Percentiles rank a stretch among this genome's conserved stretches.
Evolutionary conservation across 1,140 invertebrate species (phyloP).

Genomic region (Odontomachus brunneus): DNA sequence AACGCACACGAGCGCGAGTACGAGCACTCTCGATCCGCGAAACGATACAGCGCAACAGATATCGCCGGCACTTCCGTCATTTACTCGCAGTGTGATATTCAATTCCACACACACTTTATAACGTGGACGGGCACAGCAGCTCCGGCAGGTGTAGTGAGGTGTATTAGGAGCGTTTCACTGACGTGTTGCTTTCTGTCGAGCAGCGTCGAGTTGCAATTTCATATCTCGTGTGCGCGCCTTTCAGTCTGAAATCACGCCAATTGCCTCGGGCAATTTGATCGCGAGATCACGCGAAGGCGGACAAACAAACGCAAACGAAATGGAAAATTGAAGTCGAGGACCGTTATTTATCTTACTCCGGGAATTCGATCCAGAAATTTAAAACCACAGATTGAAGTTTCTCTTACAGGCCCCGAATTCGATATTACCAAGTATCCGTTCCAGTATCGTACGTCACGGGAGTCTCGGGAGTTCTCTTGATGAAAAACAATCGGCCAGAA

Average conservation of each 20-base stretch:
- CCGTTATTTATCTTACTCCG: no score
- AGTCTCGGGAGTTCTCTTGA: no score
- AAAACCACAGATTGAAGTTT: no score
- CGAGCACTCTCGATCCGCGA: not conserved
- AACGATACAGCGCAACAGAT: slow-evolving; percentile 26
- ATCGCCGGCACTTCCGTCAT: not conserved
- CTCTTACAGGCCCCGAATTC: no score
- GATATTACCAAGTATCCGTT: no score
- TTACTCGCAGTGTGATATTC: slow-evolving; percentile 33
- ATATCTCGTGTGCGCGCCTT: not conserved
- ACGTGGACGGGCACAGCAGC: not conserved
- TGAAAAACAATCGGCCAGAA: no score
- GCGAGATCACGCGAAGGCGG: not conserved
- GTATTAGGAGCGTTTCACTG: slow-evolving; percentile 13
- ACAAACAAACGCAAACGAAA: not conserved
- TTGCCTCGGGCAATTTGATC: not conserved
- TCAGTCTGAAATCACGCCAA: not conserved
- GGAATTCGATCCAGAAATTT: no score
- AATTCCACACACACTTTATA: not conserved
- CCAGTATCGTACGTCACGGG: no score
- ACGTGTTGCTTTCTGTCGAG: slow-evolving; percentile 22
- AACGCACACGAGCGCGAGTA: not conserved
- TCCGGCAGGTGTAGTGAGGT: no score
- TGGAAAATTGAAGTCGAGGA: not conserved
- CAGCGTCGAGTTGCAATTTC: not conserved